These are phyloP conservation scores for Poeciliopsis presidionis DNA, from an alignment of 2,797 vertebrate genomes.

Conservation along the genomic window DNA sequence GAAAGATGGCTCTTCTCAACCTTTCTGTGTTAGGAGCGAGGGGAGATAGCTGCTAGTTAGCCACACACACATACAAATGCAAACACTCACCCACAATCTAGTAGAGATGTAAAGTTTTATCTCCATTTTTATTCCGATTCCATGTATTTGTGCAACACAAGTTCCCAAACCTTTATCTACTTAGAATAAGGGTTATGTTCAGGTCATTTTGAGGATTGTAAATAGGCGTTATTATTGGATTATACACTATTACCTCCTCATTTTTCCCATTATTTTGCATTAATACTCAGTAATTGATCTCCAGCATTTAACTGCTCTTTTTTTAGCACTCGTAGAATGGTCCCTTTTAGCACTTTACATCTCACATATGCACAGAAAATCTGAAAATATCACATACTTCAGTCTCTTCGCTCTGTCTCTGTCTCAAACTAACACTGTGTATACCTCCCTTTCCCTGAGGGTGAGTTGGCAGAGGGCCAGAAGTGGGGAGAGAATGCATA, in stretches of 20 bases:
- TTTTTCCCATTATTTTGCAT: conserved; percentile 43
- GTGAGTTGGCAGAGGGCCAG: conserved; percentile 76
- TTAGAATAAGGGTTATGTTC: conserved; percentile 30
- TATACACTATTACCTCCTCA: conserved; percentile 21
- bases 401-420: conserved; percentile 50
- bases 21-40: conserved; percentile 82
- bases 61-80: conserved; percentile 34
- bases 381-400: conserved; percentile 64
- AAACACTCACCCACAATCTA: conserved; percentile 52
- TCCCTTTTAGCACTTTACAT: conserved; percentile 41
- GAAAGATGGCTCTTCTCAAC: conserved; percentile 85
- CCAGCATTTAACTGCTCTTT: conserved; percentile 60
- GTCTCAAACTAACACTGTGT: conserved; percentile 39
- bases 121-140: conserved; percentile 44
- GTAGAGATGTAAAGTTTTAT: conserved; percentile 61
- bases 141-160: conserved; percentile 49
- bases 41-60: conserved; percentile 80
- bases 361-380: conserved; percentile 47
- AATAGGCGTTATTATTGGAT: conserved; percentile 31
- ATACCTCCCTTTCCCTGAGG: conserved; percentile 71
- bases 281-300: conserved; percentile 64
- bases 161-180: conserved; percentile 31
- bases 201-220: conserved; percentile 40
- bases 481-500: conserved; percentile 74
- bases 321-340: conserved; percentile 48